Evolutionary conservation across 2,888 invertebrate genomes (phyloP).

Genomic region (Mesodorylaimus sp.): DNA sequence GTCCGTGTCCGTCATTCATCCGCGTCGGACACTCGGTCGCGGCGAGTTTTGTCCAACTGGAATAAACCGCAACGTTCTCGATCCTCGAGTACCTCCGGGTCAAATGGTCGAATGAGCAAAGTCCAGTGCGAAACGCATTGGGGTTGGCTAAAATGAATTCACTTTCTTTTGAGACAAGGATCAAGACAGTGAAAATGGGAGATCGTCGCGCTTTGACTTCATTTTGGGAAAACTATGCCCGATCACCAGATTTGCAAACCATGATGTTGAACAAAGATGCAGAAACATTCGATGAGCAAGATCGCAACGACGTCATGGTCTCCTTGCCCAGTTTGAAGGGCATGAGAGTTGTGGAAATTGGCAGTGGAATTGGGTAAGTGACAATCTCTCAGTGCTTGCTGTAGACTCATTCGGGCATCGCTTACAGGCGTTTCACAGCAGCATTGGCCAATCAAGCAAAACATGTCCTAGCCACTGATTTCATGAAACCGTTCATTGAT

Average conservation of each 20-base stretch:
- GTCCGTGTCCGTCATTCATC: too few relatives aligned
- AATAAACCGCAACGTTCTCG: too few relatives aligned
- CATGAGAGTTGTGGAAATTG: not conserved
- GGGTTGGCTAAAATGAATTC: too few relatives aligned
- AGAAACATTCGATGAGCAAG: not conserved
- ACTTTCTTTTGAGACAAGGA: too few relatives aligned
- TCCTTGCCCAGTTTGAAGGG: not conserved
- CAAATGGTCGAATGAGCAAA: too few relatives aligned
- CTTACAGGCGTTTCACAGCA: slow-evolving; percentile 37
- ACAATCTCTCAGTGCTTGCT: too few relatives aligned
- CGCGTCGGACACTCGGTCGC: too few relatives aligned
- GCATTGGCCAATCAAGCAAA: slow-evolving; percentile 34
- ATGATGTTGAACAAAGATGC: slow-evolving; percentile 4
- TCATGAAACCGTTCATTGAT: slow-evolving; percentile 39
- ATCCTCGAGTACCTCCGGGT: too few relatives aligned
- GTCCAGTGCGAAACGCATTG: too few relatives aligned
- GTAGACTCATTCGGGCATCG: too few relatives aligned
- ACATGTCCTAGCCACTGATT: slow-evolving; percentile 38
- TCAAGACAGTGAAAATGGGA: too few relatives aligned
- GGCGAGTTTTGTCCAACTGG: too few relatives aligned
- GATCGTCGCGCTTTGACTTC: slow-evolving; percentile 1
- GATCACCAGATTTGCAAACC: not conserved
- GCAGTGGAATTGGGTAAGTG: slow-evolving; percentile 3
- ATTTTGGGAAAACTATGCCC: not conserved
- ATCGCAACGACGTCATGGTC: not conserved